These are phyloP conservation scores for Oscheius sp. DNA, from an alignment of 2,888 invertebrate species.

Conservation along the genomic window DNA sequence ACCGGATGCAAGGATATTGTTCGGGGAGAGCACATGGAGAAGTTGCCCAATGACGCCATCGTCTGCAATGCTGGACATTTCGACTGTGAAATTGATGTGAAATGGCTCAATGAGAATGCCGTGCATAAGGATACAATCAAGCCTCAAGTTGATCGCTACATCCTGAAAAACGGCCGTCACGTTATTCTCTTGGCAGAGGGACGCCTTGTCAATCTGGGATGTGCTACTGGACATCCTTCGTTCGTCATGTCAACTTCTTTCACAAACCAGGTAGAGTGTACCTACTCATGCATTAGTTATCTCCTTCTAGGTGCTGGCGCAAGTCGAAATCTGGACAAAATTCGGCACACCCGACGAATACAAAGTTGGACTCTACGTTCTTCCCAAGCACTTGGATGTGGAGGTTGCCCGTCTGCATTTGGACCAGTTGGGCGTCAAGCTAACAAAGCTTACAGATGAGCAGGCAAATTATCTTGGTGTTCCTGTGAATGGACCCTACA, in stretches of 20 bases:
- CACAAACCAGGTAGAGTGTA: conserved; percentile 92
- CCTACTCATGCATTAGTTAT: no score
- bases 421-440: conserved; percentile 92
- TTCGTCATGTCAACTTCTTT: conserved; percentile 99
- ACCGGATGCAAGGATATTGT: conserved; percentile 83
- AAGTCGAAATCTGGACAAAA: conserved; percentile 97
- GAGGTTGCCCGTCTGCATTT: conserved; percentile 90
- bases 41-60: conserved; percentile 94
- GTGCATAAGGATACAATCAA: conserved; percentile 88
- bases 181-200: conserved; percentile 94
- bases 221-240: conserved; percentile 97
- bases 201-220: conserved; percentile 94
- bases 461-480: conserved; percentile 91
- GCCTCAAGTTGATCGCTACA: conserved; percentile 92
- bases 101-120: conserved; percentile 91
- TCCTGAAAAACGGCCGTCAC: conserved; percentile 86
- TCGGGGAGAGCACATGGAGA: conserved; percentile 80
- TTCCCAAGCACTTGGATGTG: conserved; percentile 80
- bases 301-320: conserved; percentile 76
- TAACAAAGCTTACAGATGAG: conserved; percentile 85
- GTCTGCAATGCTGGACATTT: conserved; percentile 98
- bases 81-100: conserved; percentile 95
- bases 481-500: conserved; percentile 88
- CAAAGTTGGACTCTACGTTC: conserved; percentile 86
- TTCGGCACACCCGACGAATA: conserved; percentile 76